These are phyloP conservation scores for Lochmaea capreae DNA, from an alignment of 2,888 invertebrate genomes.

Conservation along the genomic window DNA sequence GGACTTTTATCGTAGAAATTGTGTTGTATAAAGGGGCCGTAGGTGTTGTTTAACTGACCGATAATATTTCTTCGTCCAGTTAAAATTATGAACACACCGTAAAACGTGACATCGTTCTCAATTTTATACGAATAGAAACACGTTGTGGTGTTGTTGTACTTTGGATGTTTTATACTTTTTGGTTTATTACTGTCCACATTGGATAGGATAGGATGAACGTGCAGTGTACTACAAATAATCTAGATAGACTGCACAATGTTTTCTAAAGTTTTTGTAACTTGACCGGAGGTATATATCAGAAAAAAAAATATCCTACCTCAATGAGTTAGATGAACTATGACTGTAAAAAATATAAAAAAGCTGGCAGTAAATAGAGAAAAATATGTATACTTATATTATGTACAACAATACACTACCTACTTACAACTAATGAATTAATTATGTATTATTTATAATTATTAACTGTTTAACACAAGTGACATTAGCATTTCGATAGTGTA, in stretches of 20 bases:
- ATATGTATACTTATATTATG: too few species aligned
- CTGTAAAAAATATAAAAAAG: neutral
- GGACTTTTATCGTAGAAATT: neutral
- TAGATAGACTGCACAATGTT: neutral
- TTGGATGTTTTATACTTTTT: neutral
- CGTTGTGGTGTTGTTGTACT: neutral
- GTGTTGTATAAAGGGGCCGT: conserved; percentile 14
- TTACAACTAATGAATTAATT: too few species aligned
- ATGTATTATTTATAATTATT: too few species aligned
- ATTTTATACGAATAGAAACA: conserved; percentile 1
- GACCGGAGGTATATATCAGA: neutral
- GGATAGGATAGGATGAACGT: neutral
- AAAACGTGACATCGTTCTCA: conserved; percentile 26
- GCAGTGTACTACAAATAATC: neutral
- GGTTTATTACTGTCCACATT: neutral
- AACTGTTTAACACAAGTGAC: too few species aligned
- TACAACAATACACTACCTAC: too few species aligned
- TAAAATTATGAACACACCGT: conserved; percentile 27
- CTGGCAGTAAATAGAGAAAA: too few species aligned
- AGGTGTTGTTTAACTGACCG: conserved; percentile 27
- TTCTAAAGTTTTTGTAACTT: neutral
- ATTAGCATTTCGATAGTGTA: too few species aligned
- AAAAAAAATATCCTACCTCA: neutral
- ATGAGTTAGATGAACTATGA: too few species aligned
- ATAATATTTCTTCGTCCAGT: conserved; percentile 27